phyloP scores from a whole-genome alignment of 2,113 vertebrate genomes.

The Potamarius usumacintae region DNA sequence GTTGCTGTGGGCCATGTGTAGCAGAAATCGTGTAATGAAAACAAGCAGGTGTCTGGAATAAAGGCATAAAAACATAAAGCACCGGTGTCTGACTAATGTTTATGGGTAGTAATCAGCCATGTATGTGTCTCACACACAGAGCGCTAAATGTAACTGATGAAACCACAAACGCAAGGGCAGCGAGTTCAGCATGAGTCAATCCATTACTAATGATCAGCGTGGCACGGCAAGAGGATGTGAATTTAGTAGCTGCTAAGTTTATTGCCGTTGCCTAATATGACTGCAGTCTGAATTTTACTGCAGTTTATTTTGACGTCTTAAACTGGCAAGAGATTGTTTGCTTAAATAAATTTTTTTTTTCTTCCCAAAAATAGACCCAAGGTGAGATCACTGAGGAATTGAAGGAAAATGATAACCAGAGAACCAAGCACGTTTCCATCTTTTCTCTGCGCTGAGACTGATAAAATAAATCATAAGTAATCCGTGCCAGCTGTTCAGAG shows the following conservation, averaged over 20 bases:
- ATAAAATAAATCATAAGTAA: neutral
- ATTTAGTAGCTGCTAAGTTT: conserved; percentile 24
- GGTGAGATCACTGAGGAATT: neutral
- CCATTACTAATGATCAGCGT: conserved; percentile 22
- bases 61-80: conserved; percentile 59
- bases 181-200: conserved; percentile 29
- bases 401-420: neutral
- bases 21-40: conserved; percentile 56
- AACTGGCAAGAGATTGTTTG: neutral
- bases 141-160: conserved; percentile 57
- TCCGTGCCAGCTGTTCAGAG: conserved; percentile 18
- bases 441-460: neutral
- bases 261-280: neutral
- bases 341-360: neutral
- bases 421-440: no score
- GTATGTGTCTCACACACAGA: conserved; percentile 60
- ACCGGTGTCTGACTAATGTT: conserved; percentile 67
- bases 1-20: conserved; percentile 54
- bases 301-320: neutral
- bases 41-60: conserved; percentile 39
- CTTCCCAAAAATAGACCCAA: neutral
- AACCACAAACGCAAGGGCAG: conserved; percentile 54
- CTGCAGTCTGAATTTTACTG: neutral
- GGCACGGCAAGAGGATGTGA: conserved; percentile 21
- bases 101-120: conserved; percentile 66